Evolutionary conservation across 2,888 invertebrate species (phyloP).

Genomic region (Octonoba sinensis): DNA sequence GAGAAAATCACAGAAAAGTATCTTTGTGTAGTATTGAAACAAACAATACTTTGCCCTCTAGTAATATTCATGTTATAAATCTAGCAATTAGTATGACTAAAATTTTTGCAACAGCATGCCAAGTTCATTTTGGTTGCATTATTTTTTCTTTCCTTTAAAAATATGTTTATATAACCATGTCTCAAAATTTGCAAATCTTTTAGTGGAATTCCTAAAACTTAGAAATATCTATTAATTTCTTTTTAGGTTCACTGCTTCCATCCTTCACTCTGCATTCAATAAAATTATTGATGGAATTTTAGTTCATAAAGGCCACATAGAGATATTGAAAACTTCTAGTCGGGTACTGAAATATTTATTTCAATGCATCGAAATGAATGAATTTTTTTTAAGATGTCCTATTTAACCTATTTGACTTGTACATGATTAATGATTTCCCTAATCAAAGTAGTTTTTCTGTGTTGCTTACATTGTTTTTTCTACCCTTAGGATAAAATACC

Average conservation of each 20-base stretch:
- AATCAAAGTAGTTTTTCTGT: background rate
- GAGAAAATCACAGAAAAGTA: too few species aligned
- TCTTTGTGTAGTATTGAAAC: too few species aligned
- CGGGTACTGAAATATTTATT: conserved; percentile 15
- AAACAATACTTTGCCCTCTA: too few species aligned
- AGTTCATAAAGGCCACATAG: conserved; percentile 65
- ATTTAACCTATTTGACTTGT: background rate
- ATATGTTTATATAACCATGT: too few species aligned
- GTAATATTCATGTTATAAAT: too few species aligned
- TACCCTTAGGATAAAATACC: conserved; percentile 73
- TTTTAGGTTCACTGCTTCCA: conserved; percentile 64
- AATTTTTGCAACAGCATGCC: too few species aligned
- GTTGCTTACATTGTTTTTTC: background rate
- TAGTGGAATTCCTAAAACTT: too few species aligned
- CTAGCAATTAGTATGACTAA: too few species aligned
- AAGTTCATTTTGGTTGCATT: too few species aligned
- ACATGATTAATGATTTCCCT: background rate
- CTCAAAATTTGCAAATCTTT: too few species aligned
- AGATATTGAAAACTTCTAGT: conserved; percentile 49
- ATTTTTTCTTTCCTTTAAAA: too few species aligned
- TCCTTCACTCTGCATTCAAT: conserved; percentile 59
- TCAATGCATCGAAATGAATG: background rate
- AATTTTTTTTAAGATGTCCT: background rate
- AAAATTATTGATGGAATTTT: conserved; percentile 63
- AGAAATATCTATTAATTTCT: too few species aligned